These are phyloP conservation scores for Choristoneura fumiferana DNA, from an alignment of 1,140 invertebrate species.

Conservation along the genomic window DNA sequence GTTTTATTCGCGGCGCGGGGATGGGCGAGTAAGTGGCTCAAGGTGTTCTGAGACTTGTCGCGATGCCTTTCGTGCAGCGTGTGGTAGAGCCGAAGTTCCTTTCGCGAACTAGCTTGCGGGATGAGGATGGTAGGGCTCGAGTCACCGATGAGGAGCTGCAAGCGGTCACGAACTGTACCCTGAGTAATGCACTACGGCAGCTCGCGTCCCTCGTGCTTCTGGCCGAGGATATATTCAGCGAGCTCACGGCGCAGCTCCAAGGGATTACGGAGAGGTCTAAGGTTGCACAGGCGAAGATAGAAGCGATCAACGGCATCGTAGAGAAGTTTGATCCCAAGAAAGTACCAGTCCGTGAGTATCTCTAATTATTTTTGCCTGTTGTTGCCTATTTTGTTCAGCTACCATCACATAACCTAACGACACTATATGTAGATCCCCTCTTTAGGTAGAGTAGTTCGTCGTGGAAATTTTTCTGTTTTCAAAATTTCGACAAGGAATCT, in stretches of 20 bases:
- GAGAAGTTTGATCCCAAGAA: constrained; percentile 86
- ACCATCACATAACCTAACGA: not conserved
- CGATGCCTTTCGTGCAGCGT: constrained; percentile 87
- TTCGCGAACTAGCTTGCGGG: constrained; percentile 80
- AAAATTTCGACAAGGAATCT: too few relatives aligned
- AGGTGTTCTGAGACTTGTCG: constrained; percentile 49
- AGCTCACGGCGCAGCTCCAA: constrained; percentile 84
- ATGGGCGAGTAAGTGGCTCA: constrained; percentile 65
- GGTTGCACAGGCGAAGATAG: constrained; percentile 81
- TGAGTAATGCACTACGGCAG: constrained; percentile 87
- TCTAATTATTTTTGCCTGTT: constrained; percentile 1
- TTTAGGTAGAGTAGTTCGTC: not conserved
- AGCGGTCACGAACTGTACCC: constrained; percentile 87
- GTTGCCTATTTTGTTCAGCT: too few relatives aligned
- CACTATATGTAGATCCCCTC: not conserved
- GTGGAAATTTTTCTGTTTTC: too few relatives aligned
- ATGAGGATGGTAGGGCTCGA: constrained; percentile 78
- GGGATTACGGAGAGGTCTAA: constrained; percentile 83
- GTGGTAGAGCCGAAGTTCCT: constrained; percentile 84
- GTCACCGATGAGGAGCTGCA: constrained; percentile 84
- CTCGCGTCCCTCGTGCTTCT: constrained; percentile 87
- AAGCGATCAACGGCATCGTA: constrained; percentile 81
- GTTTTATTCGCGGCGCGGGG: constrained; percentile 65
- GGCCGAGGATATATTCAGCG: constrained; percentile 88
- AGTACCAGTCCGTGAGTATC: constrained; percentile 90